Conservation (phyloP, 2,113 vertebrate genomes). For the Aegypius monachus region DNA sequence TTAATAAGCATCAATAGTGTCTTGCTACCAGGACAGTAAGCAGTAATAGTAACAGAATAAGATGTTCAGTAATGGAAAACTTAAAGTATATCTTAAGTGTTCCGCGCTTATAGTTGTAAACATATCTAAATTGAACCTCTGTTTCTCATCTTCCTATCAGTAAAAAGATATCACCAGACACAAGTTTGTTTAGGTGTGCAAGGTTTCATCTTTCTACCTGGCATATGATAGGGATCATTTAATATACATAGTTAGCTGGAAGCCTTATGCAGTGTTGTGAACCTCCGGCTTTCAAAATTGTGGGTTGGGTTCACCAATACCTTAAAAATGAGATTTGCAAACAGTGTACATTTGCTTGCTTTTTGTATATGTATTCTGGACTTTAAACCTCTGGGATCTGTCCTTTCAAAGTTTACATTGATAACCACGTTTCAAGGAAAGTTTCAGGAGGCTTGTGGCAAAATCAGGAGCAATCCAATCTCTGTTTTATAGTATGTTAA, state of each 20-base stretch:
- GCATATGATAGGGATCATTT: background rate
- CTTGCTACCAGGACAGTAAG: background rate
- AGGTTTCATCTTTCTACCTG: background rate
- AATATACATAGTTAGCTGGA: background rate
- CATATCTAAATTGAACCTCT: background rate
- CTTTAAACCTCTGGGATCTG: background rate
- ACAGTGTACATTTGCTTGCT: accelerated
- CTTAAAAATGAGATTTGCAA: background rate
- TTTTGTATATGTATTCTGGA: background rate
- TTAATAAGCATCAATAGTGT: background rate
- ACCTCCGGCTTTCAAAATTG: background rate
- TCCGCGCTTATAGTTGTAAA: background rate
- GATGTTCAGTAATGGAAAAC: background rate
- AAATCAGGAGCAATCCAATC: background rate
- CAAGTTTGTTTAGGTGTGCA: background rate
- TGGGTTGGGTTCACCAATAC: background rate
- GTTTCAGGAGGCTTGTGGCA: background rate
- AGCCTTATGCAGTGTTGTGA: background rate
- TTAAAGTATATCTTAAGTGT: background rate
- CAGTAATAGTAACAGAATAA: background rate
- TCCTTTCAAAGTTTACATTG: background rate
- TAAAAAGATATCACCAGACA: background rate
- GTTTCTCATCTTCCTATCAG: background rate
- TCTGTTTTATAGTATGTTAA: background rate
- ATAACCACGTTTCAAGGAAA: background rate